Conservation (phyloP, 1,140 invertebrate species). For the Cyclina sinensis region DNA sequence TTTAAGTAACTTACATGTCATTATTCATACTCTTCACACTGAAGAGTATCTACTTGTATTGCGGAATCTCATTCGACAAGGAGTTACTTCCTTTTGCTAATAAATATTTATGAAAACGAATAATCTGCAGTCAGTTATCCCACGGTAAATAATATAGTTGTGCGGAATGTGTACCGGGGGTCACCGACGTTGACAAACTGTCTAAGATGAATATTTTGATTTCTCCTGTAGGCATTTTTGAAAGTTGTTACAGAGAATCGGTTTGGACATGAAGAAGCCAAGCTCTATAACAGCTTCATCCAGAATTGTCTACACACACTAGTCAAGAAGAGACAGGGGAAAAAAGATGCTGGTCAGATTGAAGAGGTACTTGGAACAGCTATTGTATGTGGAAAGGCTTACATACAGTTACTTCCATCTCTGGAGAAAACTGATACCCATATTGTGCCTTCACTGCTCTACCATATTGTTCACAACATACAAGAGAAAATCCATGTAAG, state of each 20-base stretch:
- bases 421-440: not conserved
- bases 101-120: too few relatives aligned
- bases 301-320: conserved; percentile 19
- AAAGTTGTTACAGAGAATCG: not conserved
- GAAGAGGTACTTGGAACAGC: not conserved
- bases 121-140: too few relatives aligned
- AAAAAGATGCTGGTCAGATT: not conserved
- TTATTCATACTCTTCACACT: too few relatives aligned
- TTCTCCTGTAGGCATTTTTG: not conserved
- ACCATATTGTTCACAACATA: not conserved
- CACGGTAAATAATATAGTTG: too few relatives aligned
- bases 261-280: not conserved
- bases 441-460: conserved; percentile 15
- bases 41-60: too few relatives aligned
- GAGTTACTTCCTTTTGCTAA: not conserved
- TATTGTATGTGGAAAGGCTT: conserved; percentile 4
- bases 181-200: too few relatives aligned
- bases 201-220: not conserved
- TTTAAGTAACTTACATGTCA: too few relatives aligned
- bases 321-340: not conserved
- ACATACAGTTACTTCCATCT: not conserved
- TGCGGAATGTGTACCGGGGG: too few relatives aligned
- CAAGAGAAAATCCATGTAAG: not conserved
- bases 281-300: not conserved
- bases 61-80: not conserved